Percentiles rank a stretch among this genome's conserved stretches.
These are phyloP conservation scores for Melanotaenia maccullochi DNA, from an alignment of 2,797 vertebrate genomes.

Conservation along the genomic window DNA sequence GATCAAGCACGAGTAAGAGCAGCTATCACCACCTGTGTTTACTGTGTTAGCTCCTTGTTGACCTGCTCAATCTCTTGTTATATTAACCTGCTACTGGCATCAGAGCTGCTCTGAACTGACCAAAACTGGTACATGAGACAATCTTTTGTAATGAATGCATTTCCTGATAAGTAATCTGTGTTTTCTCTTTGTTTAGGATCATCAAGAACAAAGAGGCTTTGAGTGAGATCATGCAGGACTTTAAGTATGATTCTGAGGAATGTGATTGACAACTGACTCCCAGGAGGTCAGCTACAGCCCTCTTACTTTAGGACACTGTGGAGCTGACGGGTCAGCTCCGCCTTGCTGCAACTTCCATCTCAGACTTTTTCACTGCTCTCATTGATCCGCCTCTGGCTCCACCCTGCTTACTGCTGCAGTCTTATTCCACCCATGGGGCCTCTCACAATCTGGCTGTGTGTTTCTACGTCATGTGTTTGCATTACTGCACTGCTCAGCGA, in stretches of 20 bases:
- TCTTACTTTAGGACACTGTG: conserved; percentile 26
- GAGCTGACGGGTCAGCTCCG: conserved; percentile 43
- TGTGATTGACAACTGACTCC: conserved; percentile 77
- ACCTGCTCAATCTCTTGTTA: conserved; percentile 32
- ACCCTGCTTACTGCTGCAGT: conserved; percentile 69
- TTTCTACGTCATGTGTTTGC: conserved; percentile 36
- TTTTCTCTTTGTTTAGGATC: conserved; percentile 81
- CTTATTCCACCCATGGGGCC: conserved; percentile 47
- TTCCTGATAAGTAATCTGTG: not conserved
- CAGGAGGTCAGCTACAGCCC: conserved; percentile 17
- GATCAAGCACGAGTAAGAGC: conserved; percentile 88
- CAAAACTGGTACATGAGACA: not conserved
- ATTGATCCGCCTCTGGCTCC: conserved; percentile 65
- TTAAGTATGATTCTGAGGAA: conserved; percentile 96
- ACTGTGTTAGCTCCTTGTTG: conserved; percentile 32
- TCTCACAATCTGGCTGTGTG: conserved; percentile 29
- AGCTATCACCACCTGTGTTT: conserved; percentile 29
- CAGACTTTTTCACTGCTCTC: conserved; percentile 52
- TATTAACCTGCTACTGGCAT: conserved; percentile 20
- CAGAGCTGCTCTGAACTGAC: not conserved
- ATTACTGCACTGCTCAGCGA: conserved; percentile 25
- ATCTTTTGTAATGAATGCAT: not conserved
- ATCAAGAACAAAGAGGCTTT: conserved; percentile 95
- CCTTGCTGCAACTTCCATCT: conserved; percentile 57
- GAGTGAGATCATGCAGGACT: conserved; percentile 96